Conservation (phyloP, 2,888 invertebrate genomes). For the Troides oblongomaculatus region DNA sequence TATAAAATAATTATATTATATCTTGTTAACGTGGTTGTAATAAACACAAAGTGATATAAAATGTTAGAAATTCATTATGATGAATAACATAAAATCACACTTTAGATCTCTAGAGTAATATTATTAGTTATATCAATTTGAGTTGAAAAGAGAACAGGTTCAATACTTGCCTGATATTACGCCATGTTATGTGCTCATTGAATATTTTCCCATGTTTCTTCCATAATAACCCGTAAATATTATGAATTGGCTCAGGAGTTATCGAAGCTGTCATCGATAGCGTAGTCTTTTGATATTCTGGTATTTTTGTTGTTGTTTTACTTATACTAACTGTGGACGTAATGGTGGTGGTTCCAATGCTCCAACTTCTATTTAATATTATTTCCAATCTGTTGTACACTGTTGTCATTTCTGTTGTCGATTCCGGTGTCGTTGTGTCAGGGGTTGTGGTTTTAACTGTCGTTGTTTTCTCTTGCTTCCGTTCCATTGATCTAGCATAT, state of each 20-base stretch:
- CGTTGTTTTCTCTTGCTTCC: conserved; percentile 50
- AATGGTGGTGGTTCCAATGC: conserved; percentile 71
- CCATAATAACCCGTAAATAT: conserved; percentile 72
- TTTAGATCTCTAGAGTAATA: no score
- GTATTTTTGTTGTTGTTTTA: conserved; percentile 56
- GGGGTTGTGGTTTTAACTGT: conserved; percentile 52
- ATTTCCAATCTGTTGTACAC: conserved; percentile 74
- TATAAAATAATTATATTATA: no score
- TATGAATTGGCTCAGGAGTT: conserved; percentile 61
- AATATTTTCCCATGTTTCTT: conserved; percentile 73
- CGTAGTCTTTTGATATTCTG: conserved; percentile 53
- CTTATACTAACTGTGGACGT: conserved; percentile 72
- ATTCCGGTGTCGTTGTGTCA: conserved; percentile 63
- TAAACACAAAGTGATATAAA: no score
- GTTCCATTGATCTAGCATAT: conserved; percentile 55
- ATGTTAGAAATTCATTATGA: no score
- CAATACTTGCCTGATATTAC: conserved; percentile 60
- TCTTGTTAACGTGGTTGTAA: no score
- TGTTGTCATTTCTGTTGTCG: conserved; percentile 69
- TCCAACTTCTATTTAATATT: conserved; percentile 77
- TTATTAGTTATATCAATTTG: no score
- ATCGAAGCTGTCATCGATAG: conserved; percentile 41
- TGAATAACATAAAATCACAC: no score
- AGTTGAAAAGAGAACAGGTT: not conserved
- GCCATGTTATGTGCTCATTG: conserved; percentile 64